phyloP scores from a whole-genome alignment of 2,888 invertebrate species.

The Eilema sororculum region DNA sequence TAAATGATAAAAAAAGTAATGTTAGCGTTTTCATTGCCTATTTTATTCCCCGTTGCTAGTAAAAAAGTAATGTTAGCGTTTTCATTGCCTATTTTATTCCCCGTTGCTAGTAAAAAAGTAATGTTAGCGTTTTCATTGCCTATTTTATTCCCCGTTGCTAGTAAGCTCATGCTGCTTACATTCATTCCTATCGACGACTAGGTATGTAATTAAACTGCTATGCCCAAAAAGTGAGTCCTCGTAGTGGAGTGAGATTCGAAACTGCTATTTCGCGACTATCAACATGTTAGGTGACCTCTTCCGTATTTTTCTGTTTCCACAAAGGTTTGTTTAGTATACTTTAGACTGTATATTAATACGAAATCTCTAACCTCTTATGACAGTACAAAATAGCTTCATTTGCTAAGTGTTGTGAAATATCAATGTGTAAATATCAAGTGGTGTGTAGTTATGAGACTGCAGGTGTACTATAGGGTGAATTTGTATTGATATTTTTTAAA shows the following conservation, averaged over 20 bases:
- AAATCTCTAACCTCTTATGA: background rate
- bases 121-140: background rate
- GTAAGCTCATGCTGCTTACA: background rate
- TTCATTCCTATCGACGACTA: background rate
- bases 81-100: background rate
- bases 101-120: background rate
- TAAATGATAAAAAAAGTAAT: background rate
- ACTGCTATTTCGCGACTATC: background rate
- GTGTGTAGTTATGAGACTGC: background rate
- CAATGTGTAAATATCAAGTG: background rate
- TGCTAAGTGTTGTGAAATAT: background rate
- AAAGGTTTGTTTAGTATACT: background rate
- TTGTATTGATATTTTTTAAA: background rate
- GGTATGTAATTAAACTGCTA: background rate
- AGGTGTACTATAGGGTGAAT: background rate
- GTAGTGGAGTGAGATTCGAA: slow-evolving; percentile 5
- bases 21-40: background rate
- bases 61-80: background rate
- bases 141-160: background rate
- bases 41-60: background rate
- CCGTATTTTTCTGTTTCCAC: background rate
- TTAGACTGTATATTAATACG: background rate
- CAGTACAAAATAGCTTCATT: background rate
- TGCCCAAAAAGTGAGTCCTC: background rate
- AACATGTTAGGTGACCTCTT: background rate